Percentiles rank a stretch among this genome's conserved stretches.
Conservation (phyloP, 2,113 vertebrate genomes). For the Epinephelus cyanopodus region DNA sequence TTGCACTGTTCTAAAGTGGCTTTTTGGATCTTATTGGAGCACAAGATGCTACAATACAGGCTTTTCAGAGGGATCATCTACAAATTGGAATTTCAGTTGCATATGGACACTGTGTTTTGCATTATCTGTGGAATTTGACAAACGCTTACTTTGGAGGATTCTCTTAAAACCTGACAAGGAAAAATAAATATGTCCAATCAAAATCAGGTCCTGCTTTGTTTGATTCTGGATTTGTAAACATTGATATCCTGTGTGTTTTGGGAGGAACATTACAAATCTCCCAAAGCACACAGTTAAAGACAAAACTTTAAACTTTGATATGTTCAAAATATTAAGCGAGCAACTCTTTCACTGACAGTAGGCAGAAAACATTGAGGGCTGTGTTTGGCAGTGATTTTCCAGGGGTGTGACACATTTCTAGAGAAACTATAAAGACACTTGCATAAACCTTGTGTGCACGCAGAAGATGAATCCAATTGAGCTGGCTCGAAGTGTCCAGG, state of each 20-base stretch:
- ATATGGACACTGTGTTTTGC: neutral
- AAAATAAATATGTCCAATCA: conserved; percentile 1
- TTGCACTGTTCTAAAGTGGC: neutral
- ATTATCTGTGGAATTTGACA: neutral
- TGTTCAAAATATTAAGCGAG: neutral
- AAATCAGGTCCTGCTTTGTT: neutral
- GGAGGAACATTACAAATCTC: neutral
- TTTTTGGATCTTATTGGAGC: conserved; percentile 17
- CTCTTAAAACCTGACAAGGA: neutral
- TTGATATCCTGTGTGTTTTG: neutral
- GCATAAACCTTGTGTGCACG: neutral
- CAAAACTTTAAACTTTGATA: neutral
- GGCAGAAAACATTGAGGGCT: neutral
- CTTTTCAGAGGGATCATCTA: neutral
- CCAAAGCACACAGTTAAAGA: neutral
- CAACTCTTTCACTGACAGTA: neutral
- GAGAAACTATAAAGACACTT: neutral
- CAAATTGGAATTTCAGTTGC: neutral
- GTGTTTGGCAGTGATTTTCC: neutral
- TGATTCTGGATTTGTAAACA: conserved; percentile 6
- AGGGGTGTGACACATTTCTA: neutral
- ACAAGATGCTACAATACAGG: neutral
- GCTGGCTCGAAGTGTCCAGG: neutral
- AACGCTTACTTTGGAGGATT: neutral
- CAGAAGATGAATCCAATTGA: neutral